A percentile compares a stretch with the other conserved stretches of the same genome.
phyloP scores from a whole-genome alignment of 1,140 invertebrate species.

The Marisa cornuarietis region DNA sequence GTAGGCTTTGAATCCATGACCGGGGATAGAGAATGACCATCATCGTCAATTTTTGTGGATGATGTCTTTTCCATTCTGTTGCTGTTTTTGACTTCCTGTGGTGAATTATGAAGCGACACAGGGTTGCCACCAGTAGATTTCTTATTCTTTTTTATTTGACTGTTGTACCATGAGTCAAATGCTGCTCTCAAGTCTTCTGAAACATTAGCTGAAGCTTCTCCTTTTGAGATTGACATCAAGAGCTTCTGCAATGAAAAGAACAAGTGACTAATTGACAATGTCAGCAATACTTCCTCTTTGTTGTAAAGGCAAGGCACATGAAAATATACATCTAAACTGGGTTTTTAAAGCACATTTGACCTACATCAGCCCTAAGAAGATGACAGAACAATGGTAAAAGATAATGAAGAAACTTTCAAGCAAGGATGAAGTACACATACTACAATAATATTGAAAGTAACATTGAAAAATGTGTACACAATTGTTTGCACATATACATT shows the following conservation, averaged over 20 bases:
- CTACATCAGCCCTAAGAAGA: too few relatives aligned
- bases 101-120: neutral
- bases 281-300: too few relatives aligned
- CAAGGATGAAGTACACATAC: too few relatives aligned
- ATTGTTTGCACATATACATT: too few relatives aligned
- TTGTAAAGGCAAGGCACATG: too few relatives aligned
- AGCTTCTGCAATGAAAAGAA: slow-evolving; percentile 45
- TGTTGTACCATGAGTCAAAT: slow-evolving; percentile 67
- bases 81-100: neutral
- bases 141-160: slow-evolving; percentile 53
- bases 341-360: too few relatives aligned
- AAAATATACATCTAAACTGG: too few relatives aligned
- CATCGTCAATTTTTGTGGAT: neutral
- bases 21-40: neutral
- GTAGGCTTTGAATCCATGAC: neutral
- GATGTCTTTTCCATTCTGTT: slow-evolving; percentile 5
- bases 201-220: slow-evolving; percentile 52
- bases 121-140: neutral
- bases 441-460: too few relatives aligned
- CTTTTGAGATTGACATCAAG: slow-evolving; percentile 51
- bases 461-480: too few relatives aligned
- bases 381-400: too few relatives aligned
- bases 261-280: too few relatives aligned
- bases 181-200: slow-evolving; percentile 60
- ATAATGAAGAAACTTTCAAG: too few relatives aligned